Evolutionary conservation across 2,113 vertebrate species (phyloP), one percentile per base, ranked within the genome.

Genomic region (Atrichornis clamosus): DNA sequence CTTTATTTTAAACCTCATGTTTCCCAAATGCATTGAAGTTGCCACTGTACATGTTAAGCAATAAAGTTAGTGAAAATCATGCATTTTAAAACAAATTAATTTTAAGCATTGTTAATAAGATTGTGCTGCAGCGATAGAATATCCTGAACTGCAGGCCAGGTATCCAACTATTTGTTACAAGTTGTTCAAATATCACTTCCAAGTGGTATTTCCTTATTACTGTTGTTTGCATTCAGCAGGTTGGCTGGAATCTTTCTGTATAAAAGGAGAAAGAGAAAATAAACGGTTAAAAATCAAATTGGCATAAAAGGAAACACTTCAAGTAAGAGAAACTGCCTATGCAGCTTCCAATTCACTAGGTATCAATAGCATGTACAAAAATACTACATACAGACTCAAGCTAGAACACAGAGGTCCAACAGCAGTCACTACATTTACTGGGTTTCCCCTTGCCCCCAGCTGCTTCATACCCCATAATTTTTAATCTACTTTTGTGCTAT

Each of bases 161-260:
- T 97, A 97, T 97, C 97, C 97, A 97, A 97, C 96, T 96, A 97
- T 98, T 97, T 97, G 92, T 96, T 97, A 95, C 91, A 96, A 84
- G 93, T 95, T 96, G 95, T 96, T 97, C 96, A 96, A 95, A 97
- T 97, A 97, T 97, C 96, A 96, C 94, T 97, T 96, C 96, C 98
- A 97, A 93, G 94, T 96, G 97, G 96, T 95, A 91, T 97, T 97
- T 95, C 96, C 96, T 93, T 63, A 96, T 99, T 98, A 99, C 98
- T 99, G 99, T 98, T 99, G 99, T 97, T 99, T 99, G 98, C 99
- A 99, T 97, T 99, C 99, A 47, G 99, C 98, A 84, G 99, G 99
- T 97, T 99, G 99, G 97, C 98, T 98, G 96, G 98, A 97, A 91
- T 99, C 99, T 98, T 98, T 99, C 99, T 99, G 99, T 26, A 65